Percentiles rank a stretch among this genome's conserved stretches.
Conservation (phyloP, 1,140 invertebrate genomes). For the Halyomorpha halys region DNA sequence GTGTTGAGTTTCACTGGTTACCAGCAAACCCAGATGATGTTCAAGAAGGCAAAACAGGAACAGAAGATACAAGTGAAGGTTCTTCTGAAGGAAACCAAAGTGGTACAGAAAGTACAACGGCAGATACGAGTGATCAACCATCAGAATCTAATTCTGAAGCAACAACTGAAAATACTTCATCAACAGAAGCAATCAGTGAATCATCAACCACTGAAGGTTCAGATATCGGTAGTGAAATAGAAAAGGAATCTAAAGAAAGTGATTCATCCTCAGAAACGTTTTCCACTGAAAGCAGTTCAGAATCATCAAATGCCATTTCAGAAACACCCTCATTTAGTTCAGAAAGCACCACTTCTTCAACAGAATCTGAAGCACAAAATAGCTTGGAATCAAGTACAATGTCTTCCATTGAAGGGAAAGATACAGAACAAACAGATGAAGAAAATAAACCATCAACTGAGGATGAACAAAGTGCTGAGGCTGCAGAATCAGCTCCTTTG, state of each 20-base stretch:
- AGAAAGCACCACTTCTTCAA: not conserved
- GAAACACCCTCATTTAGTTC: not conserved
- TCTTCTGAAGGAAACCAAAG: not conserved
- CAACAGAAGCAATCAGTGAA: no score
- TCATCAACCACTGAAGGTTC: no score
- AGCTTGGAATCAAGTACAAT: not conserved
- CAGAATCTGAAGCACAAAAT: not conserved
- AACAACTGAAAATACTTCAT: no score
- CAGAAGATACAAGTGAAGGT: not conserved
- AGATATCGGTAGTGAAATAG: no score
- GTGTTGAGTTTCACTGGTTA: not conserved
- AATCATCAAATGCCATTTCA: not conserved
- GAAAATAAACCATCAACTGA: not conserved
- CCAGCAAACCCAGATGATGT: conserved; percentile 7
- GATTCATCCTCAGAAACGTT: no score
- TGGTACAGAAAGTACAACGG: not conserved
- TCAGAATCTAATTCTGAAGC: no score
- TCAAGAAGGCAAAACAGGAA: not conserved
- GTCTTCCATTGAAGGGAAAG: not conserved
- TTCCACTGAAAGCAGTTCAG: not conserved
- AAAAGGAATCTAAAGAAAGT: no score
- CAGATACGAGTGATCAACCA: no score
- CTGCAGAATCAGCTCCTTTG: not conserved
- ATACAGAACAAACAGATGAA: not conserved
- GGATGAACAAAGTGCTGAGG: conserved; percentile 1